Evolutionary conservation across 2,888 invertebrate species (phyloP), one percentile per base, ranked within the genome.

Genomic region (Mesorhabditis spiculigera): DNA sequence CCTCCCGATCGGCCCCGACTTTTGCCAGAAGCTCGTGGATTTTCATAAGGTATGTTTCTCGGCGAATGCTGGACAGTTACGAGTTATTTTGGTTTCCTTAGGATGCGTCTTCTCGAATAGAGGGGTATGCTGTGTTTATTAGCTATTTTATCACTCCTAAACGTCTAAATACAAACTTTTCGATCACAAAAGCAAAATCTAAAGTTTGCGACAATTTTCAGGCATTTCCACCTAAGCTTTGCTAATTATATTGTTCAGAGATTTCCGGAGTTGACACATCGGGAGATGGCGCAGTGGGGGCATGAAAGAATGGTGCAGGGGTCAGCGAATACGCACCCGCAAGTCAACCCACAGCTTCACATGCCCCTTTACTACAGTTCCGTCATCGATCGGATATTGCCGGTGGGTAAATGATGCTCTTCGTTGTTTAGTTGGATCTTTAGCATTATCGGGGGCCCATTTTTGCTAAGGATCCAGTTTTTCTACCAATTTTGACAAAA

Each of bases 381-480:
- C 68, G 68, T 76, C 5, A 73, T 78, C 28, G 78, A 78, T n/a
- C 67, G 78, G 5, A 68, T 78, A 3, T 66, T 78, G 0, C 76
- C 78, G 41, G 70, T 78, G 28, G 61, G 71, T 68, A 44, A 63
- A 50, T 50, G 58, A 13, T 50, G 58, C n/a, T 10, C 58, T 50
- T 50, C n/a, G 58, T 50, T 10, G 10, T 50, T 50, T 50, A n/a
- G 58, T 50, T 50, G 58, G 58, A n/a, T n/a, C n/a, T 50, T 50
- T 10, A n/a, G 58, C 58, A 13, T 50, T 28, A 28, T 28, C 28
- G 28, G 28, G 28, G 28, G 28, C 28, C 28, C 28, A 28, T 28
- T 28, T 28, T 28, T 28, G 28, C 28, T 28, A 28, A 28, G 28
- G 28, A 28, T 28, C 28, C 28, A 28, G 28, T 28, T 28, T 28